These are phyloP conservation scores for Andrena camellia DNA, from an alignment of 2,888 invertebrate genomes.

Conservation along the genomic window DNA sequence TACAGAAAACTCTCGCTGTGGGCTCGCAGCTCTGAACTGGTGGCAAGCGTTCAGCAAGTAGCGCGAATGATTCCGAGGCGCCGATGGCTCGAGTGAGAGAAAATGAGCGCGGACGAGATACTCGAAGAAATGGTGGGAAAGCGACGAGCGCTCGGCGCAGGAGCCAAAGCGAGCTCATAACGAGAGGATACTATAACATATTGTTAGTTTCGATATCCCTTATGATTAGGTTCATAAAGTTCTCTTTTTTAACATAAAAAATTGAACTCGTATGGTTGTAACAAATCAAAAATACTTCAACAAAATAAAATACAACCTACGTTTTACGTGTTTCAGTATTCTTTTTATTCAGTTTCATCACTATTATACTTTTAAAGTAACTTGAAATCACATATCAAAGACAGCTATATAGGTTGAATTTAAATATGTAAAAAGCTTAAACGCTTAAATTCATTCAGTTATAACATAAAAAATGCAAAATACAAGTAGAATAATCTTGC, in stretches of 20 bases:
- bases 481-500: conserved; percentile 56
- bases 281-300: background rate
- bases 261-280: background rate
- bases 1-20: too few species aligned
- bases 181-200: background rate
- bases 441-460: conserved; percentile 46
- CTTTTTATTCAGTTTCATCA: conserved; percentile 4
- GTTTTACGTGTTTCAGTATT: conserved; percentile 5
- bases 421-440: conserved; percentile 47
- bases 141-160: too few species aligned
- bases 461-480: conserved; percentile 62
- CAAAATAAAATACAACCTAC: conserved; percentile 24
- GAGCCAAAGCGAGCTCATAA: too few species aligned
- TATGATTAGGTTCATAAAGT: background rate
- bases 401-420: conserved; percentile 24
- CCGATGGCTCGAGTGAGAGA: too few species aligned
- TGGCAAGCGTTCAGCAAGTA: too few species aligned
- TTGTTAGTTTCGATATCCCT: background rate
- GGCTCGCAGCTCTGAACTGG: too few species aligned
- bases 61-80: too few species aligned
- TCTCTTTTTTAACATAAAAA: conserved; percentile 9
- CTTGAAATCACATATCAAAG: conserved; percentile 13
- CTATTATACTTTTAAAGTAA: conserved; percentile 17
- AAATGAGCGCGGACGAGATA: too few species aligned
- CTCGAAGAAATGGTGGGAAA: too few species aligned